Base-by-base conservation (phyloP, 2,888 invertebrate species). In the Nymphalis c-album region DNA sequence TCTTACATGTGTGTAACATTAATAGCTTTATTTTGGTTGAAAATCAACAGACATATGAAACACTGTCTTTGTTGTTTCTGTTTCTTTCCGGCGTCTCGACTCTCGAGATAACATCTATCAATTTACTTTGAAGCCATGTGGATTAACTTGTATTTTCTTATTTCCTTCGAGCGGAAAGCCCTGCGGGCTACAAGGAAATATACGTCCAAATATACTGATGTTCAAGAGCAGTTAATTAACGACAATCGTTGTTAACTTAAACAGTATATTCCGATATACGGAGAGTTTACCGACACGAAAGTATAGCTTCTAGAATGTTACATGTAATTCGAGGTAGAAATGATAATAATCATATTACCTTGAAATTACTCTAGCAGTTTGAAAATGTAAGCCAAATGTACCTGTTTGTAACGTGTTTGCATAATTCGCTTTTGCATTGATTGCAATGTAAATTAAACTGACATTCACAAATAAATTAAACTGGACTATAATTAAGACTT, bases 31-130 rank as follows among this genome's bases (percentile, higher is more conserved):
- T 22, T 26, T 59, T 60, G 48, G 50, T 60, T 55, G 45, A 26
- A 63, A 50, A 60, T 51, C 18, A 53, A 55, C 18, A 45, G 16
- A 31, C 46, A 22, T 53, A 47, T 57, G 35, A 58, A 59, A 53
- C 59, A 60, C 47, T 20, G 51, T 35, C 22, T 60, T 57, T 46
- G 67, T 55, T 65, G 45, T 68, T 18, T 50, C 55, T 60, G 35
- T 59, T 68, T 68, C 64, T 59, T 67, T 70, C 45, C 60, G 55
- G 57, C 20, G 55, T 64, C 59, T 68, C 50, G 50, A 51, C 63
- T 64, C 45, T 67, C 65, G 63, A 71, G 71, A 71, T 71, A 69
- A 69, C 67, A 71, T 69, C 69, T 71, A 69, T 71, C 69, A 71
- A 69, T 71, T 70, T 71, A 59, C 67, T 69, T 64, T 63, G 67